These are phyloP conservation scores for Syritta pipiens DNA, from an alignment of 2,888 invertebrate genomes.

Conservation along the genomic window DNA sequence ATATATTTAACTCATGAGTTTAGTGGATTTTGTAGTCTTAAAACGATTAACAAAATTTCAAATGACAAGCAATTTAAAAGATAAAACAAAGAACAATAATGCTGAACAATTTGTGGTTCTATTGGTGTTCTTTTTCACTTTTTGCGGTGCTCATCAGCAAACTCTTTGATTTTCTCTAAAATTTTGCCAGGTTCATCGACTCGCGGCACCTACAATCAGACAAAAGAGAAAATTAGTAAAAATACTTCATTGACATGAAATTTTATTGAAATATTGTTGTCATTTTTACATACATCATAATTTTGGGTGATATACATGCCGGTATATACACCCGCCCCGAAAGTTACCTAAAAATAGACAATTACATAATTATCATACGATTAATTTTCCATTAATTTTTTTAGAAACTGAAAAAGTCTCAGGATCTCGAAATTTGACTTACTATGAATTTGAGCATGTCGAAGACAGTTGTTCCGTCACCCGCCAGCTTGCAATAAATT, in stretches of 20 bases:
- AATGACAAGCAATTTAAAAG: not conserved
- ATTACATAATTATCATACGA: conserved; percentile 57
- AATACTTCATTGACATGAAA: not conserved
- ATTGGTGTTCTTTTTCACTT: too few relatives aligned
- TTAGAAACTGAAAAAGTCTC: not conserved
- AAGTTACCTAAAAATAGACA: conserved; percentile 81
- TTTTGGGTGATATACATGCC: conserved; percentile 87
- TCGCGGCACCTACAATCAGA: conserved; percentile 85
- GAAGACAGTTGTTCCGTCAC: conserved; percentile 71
- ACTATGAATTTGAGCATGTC: conserved; percentile 78
- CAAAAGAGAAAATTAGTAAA: conserved; percentile 4
- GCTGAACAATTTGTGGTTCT: not conserved
- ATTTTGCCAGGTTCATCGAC: conserved; percentile 90
- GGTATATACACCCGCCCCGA: conserved; percentile 85
- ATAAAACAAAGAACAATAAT: not conserved
- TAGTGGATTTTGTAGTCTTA: too few relatives aligned
- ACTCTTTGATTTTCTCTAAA: conserved; percentile 85
- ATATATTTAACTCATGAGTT: too few relatives aligned
- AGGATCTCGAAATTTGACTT: conserved; percentile 45
- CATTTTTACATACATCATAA: conserved; percentile 82
- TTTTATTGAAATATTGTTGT: not conserved
- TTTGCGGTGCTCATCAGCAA: conserved; percentile 81
- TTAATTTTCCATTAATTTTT: not conserved
- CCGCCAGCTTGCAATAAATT: conserved; percentile 75
- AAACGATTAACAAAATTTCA: too few relatives aligned